Base-by-base conservation (phyloP, 2,797 vertebrate species). In the Melanotaenia parkinsoni region DNA sequence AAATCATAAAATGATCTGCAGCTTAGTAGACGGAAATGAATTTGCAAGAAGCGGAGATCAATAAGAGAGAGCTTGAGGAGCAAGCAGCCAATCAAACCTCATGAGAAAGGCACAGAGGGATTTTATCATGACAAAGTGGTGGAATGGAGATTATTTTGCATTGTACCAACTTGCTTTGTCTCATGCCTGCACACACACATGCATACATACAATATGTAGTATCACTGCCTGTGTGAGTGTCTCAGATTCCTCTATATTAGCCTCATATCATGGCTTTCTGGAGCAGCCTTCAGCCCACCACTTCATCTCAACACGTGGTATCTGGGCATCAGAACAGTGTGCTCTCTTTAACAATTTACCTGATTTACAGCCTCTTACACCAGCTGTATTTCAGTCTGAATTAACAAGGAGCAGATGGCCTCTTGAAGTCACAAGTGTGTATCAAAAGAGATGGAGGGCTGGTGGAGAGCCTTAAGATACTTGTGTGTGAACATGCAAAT, bases 371-470 rank as follows among this genome's bases (percentile, higher is more conserved):
- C 63, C 76, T 47, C 67, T 86, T 76, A 64, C 33, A 69, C 43
- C 77, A 81, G 78, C 75, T 84, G 80, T 1, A 33, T 63, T 83
- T 70, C 72, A 63, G 73, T 51, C 45, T 74, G 74, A 82, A 70
- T 76, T 75, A 86, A 86, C 77, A 85, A 75, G 74, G 64, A 85
- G 74, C 88, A 91, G 90, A 91, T 89, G 87, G 89, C 65, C 77
- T 77, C 80, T 89, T 71, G 50, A 53, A 89, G 57, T 18, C 72
- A 81, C 65, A 67, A 86, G 89, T 86, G 83, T 85, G 83, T 82
- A 74, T 90, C 80, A 72, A 59, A 56, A 28, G 56, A 54, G 65
- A 70, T 51, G n/a, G 71, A 77, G 67, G 32, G 68, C 67, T n/a
- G 20, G 26, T 73, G 62, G 20, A 85, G 64, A 73, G 73, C 28